Evolutionary conservation across 2,888 invertebrate genomes (phyloP).

Genomic region (Hirtodrosophila alboralis): DNA sequence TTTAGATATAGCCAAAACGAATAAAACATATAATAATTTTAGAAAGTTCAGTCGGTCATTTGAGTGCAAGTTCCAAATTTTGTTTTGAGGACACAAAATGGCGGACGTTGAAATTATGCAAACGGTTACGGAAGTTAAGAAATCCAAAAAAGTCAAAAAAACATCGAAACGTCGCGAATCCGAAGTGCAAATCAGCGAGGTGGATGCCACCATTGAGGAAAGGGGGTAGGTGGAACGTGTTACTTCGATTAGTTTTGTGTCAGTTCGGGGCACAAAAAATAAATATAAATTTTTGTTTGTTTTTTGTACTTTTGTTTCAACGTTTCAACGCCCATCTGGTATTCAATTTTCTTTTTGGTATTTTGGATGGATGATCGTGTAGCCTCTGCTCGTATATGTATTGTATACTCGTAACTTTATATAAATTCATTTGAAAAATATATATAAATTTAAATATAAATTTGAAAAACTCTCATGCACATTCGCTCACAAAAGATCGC

Average conservation of each 20-base stretch:
- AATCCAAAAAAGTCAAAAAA: constrained; percentile 96
- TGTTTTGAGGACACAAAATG: constrained; percentile 86
- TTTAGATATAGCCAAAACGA: constrained; percentile 32
- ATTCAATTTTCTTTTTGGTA: constrained; percentile 25
- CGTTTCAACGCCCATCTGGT: constrained; percentile 17
- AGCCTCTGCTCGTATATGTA: constrained; percentile 29
- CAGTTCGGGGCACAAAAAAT: constrained; percentile 43
- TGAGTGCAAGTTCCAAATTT: constrained; percentile 59
- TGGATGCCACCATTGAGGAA: constrained; percentile 88
- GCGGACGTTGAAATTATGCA: constrained; percentile 96
- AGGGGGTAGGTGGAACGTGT: constrained; percentile 93
- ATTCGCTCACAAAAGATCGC: constrained; percentile 39
- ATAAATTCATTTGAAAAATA: constrained; percentile 25
- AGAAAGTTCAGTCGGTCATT: constrained; percentile 82
- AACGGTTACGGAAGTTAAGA: constrained; percentile 92
- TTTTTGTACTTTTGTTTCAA: constrained; percentile 1
- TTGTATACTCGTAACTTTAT: constrained; percentile 22
- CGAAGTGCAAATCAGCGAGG: constrained; percentile 93
- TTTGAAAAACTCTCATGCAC: constrained; percentile 30
- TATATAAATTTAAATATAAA: constrained; percentile 15
- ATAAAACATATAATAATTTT: constrained; percentile 47
- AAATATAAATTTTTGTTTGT: constrained; percentile 4
- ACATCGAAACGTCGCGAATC: constrained; percentile 92
- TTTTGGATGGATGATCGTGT: constrained; percentile 36
- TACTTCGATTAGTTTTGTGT: constrained; percentile 62